Evolutionary conservation across 2,113 vertebrate genomes (phyloP).

Genomic region (Catagonus wagneri): DNA sequence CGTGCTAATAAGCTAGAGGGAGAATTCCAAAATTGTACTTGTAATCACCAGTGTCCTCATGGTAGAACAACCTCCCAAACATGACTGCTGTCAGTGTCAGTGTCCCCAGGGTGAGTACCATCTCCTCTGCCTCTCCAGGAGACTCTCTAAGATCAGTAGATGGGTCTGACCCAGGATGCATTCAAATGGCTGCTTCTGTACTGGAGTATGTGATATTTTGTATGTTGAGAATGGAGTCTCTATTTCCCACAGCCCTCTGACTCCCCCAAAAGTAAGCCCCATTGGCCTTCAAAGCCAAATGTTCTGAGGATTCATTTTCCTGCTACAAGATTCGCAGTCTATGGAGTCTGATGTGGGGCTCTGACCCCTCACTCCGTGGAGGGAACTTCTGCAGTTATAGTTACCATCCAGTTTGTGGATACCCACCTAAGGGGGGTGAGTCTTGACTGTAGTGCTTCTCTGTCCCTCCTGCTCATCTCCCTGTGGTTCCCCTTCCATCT

Average conservation of each 20-base stretch:
- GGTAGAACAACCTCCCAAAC: neutral
- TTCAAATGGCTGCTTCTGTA: neutral
- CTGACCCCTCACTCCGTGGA: neutral
- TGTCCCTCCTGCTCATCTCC: neutral
- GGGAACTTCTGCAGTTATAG: neutral
- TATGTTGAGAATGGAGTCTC: neutral
- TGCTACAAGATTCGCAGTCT: neutral
- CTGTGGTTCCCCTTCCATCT: neutral
- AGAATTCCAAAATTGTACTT: neutral
- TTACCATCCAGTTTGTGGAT: neutral
- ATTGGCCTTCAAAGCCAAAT: neutral
- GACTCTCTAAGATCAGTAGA: neutral
- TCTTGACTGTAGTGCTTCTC: neutral
- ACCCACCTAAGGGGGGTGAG: neutral
- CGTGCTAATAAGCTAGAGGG: neutral
- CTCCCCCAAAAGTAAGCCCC: neutral
- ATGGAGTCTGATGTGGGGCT: neutral
- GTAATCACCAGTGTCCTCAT: neutral
- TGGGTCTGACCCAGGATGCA: neutral
- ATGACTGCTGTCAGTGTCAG: accelerated
- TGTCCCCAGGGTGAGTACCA: neutral
- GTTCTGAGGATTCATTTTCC: neutral
- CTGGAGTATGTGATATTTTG: neutral
- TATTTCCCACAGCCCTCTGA: neutral
- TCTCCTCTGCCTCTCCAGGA: neutral